These are phyloP conservation scores for Varecia variegata DNA, from an alignment of 2,797 vertebrate genomes.

Conservation along the genomic window DNA sequence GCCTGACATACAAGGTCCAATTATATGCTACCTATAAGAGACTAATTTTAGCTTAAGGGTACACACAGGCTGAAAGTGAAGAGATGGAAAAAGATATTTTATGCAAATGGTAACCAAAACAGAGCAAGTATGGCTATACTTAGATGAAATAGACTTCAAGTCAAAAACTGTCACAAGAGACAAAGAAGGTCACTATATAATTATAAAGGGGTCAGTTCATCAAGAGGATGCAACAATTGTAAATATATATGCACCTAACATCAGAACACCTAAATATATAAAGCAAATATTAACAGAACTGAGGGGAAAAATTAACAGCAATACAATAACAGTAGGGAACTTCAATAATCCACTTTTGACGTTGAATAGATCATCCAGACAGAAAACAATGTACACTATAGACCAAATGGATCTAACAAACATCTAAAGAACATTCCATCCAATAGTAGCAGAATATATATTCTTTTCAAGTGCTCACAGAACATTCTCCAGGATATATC, in stretches of 20 bases:
- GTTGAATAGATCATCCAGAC: not conserved
- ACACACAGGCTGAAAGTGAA: not conserved
- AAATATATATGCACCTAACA: not conserved
- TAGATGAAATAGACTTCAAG: not conserved
- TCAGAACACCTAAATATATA: not conserved
- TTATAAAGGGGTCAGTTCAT: not conserved
- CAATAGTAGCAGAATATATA: not conserved
- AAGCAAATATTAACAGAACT: not conserved
- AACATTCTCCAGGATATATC: not conserved
- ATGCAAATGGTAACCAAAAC: not conserved
- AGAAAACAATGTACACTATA: not conserved
- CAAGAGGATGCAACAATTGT: not conserved
- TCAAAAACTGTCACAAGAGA: not conserved
- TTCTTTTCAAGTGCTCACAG: not conserved
- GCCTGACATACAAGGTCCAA: not conserved
- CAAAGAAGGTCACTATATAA: not conserved
- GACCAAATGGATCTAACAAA: not conserved
- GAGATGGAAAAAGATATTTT: not conserved
- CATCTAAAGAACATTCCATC: not conserved
- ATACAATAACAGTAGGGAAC: not conserved
- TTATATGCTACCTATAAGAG: not conserved
- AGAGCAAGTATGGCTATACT: not conserved
- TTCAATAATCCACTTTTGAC: not conserved
- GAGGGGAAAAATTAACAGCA: not conserved
- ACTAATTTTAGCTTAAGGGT: not conserved